Base-by-base conservation (phyloP, 2,797 vertebrate species). In the Sebastes cheni region DNA sequence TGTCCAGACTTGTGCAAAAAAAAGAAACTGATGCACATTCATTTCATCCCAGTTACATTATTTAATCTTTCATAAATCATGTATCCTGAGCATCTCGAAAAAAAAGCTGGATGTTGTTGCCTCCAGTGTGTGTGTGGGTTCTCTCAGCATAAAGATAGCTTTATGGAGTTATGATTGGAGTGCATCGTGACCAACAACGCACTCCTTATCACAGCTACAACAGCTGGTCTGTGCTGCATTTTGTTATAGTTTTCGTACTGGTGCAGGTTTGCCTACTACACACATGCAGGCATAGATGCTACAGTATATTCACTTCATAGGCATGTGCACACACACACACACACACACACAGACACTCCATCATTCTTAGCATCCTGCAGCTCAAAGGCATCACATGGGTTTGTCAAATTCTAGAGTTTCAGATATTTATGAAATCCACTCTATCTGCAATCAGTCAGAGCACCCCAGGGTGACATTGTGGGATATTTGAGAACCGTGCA, bases 391-490 rank as follows among this genome's bases (percentile, higher is more conserved):
- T 81, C 69, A 75, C 52, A 67, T 80, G 61, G 81, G 85, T 91
- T 90, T 85, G 89, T 90, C 84, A 84, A 83, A 87, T 84, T 91
- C 91, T 95, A 89, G 83, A 86, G 90, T 94, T 95, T 95, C 92
- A 86, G 85, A 91, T 89, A 92, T 93, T 93, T 90, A 92, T 95
- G 91, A 94, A 94, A 94, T 86, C 86, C 92, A 88, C 92, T 94
- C 91, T 81, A 84, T 92, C 90, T 93, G 90, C 89, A 90, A 93
- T 95, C 92, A 92, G 86, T 89, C 87, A 91, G 89, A 89, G 89
- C 87, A 91, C 90, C 72, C 89, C 87, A 92, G 94, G 93, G 95
- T 95, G 93, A 96, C 95, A 93, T 95, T 95, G 93, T 90, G 84
- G 81, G 94, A 94, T 92, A 95, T 94, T 86, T 94, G 93, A 95